Evolutionary conservation across 2,113 vertebrate genomes (phyloP), one percentile per base, ranked within the genome.

Genomic region (Eupsittula cactorum): DNA sequence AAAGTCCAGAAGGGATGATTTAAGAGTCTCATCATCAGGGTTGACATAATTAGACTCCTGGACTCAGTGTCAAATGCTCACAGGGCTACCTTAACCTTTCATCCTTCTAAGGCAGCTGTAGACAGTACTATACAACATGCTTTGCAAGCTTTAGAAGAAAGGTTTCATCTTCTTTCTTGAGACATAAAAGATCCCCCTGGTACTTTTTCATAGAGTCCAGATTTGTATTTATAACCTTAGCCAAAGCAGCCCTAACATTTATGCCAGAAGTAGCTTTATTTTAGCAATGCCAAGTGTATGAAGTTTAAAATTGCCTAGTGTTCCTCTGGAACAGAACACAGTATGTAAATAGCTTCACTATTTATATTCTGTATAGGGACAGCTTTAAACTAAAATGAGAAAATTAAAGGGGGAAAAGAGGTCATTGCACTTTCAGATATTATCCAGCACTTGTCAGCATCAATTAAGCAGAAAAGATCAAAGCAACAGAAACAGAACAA

Each of bases 1-100:
- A 94, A 96, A 94, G 68, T 47, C 82, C 75, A 70, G 77, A 96
- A 96, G 52, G 55, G 44, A 82, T 88, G 55, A 92, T 92, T 90
- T 92, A 84, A 88, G 88, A 82, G 73, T 75, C 55, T 94, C 44
- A 93, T 81, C 92, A 95, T 81, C 76, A 92, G 42, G 52, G 49
- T 91, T 82, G 79, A 82, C 69, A 92, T 60, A 96, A 94, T 88
- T 94, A 95, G 76, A 82, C 69, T 94, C 35, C 82, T 50, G 60
- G 79, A 96, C 35, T 64, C 50, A 16, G 60, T 92, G 87, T 96
- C 92, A 93, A 90, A 95, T 46, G 64, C 42, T 93, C 63, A 84
- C 46, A 88, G 76, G 60, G 27, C 31, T 90, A 55, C 60, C 39
- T 84, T 82, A 86, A 74, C 39, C 71, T 94, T 93, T 93, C 82